phyloP scores from a whole-genome alignment of 2,797 vertebrate genomes.

The Nasua narica region DNA sequence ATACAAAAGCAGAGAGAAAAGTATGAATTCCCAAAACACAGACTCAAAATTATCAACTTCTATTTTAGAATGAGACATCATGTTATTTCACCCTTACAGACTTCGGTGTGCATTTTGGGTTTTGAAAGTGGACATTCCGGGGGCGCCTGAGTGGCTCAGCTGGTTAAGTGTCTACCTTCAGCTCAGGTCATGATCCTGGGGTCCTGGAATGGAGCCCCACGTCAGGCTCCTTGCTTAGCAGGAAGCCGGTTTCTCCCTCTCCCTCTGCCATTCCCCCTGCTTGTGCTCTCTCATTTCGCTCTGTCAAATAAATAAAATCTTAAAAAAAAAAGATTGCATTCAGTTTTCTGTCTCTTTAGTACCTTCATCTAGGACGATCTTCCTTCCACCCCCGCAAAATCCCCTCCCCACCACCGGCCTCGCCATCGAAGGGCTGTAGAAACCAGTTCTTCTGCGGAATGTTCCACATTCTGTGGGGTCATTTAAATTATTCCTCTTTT shows the following conservation, averaged over 20 bases:
- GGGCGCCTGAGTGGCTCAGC: too few species aligned
- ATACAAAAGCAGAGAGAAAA: background rate
- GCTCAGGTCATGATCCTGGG: too few species aligned
- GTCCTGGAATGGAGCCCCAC: too few species aligned
- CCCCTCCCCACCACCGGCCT: too few species aligned
- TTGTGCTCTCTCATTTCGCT: too few species aligned
- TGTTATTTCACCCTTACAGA: background rate
- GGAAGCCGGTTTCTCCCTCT: too few species aligned
- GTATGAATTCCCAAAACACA: background rate
- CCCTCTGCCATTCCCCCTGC: too few species aligned
- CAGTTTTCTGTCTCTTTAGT: background rate
- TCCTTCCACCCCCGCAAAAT: background rate
- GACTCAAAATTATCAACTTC: background rate
- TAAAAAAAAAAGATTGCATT: background rate
- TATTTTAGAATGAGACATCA: background rate
- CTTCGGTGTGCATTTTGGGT: background rate
- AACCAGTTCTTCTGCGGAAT: background rate
- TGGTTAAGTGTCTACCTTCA: too few species aligned
- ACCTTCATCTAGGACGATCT: background rate
- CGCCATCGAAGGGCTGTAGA: background rate
- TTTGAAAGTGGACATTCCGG: background rate
- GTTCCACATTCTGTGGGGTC: background rate
- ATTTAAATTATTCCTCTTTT: background rate
- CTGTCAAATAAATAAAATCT: too few species aligned
- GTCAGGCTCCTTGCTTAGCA: too few species aligned